Conservation (phyloP, 2,113 vertebrate genomes). For the Phocoena phocoena region DNA sequence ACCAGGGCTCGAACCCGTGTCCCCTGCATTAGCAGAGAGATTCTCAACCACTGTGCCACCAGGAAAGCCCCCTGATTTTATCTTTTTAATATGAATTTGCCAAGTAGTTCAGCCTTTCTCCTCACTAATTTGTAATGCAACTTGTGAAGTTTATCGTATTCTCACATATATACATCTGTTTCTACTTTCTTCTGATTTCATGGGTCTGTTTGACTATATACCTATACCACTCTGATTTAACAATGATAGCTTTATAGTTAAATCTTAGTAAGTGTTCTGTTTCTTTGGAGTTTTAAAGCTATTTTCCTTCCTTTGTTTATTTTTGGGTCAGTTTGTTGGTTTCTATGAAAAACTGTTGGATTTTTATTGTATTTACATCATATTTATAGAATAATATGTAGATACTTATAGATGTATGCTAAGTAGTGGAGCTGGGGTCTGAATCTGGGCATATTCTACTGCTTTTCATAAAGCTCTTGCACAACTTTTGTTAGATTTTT, state of each 20-base stretch:
- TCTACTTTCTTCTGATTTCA: constrained; percentile 47
- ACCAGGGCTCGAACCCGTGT: no score
- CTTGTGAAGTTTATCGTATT: neutral
- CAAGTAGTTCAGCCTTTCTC: neutral
- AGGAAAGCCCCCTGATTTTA: neutral
- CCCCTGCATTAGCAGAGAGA: no score
- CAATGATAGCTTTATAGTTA: constrained; percentile 42
- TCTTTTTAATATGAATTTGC: constrained; percentile 50
- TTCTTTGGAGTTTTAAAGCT: constrained; percentile 38
- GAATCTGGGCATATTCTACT: constrained; percentile 11
- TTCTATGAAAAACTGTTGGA: constrained; percentile 8
- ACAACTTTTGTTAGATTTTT: neutral
- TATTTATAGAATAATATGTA: neutral
- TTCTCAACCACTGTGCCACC: no score
- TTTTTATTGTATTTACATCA: constrained; percentile 48
- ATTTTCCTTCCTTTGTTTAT: constrained; percentile 6
- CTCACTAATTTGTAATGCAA: neutral
- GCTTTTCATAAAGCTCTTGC: constrained; percentile 38
- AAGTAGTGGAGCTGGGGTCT: constrained; percentile 1
- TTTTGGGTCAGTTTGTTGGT: constrained; percentile 9
- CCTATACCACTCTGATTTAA: neutral
- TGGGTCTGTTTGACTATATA: constrained; percentile 24
- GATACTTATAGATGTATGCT: neutral
- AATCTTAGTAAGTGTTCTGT: constrained; percentile 1
- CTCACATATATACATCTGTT: neutral